phyloP scores from a whole-genome alignment of 2,113 vertebrate species.

The Podilymbus podiceps region DNA sequence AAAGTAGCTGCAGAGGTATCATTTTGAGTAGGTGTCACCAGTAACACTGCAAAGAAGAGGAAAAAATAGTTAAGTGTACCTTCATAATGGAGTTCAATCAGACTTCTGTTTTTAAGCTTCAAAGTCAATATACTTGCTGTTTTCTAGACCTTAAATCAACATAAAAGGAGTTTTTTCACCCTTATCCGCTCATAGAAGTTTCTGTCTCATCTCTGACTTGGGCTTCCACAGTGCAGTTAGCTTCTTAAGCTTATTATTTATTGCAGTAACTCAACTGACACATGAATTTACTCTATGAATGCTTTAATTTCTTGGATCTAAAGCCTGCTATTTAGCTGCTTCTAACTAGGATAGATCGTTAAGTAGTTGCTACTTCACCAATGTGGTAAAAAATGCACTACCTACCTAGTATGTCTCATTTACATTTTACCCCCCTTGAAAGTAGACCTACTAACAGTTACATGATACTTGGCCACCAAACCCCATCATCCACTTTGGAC shows the following conservation, averaged over 20 bases:
- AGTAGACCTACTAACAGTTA: not conserved
- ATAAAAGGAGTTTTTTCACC: not conserved
- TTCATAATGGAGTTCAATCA: not conserved
- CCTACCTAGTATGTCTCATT: not conserved
- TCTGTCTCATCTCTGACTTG: not conserved
- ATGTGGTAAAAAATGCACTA: not conserved
- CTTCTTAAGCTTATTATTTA: not conserved
- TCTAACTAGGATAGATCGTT: not conserved
- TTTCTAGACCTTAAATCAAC: not conserved
- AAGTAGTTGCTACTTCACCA: not conserved
- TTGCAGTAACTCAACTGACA: not conserved
- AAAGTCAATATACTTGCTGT: not conserved
- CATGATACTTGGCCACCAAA: not conserved
- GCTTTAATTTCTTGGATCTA: not conserved
- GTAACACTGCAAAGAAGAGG: not conserved
- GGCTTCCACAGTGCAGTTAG: not conserved
- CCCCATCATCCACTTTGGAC: not conserved
- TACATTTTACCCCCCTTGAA: not conserved
- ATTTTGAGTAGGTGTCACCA: not conserved
- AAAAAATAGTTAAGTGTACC: not conserved
- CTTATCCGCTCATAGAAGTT: not conserved
- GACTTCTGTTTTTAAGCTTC: not conserved
- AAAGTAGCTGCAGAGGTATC: not conserved
- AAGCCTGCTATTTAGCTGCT: not conserved
- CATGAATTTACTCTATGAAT: not conserved